Base-by-base conservation (phyloP, 2,113 vertebrate genomes). In the Orientallactaga bullata region DNA sequence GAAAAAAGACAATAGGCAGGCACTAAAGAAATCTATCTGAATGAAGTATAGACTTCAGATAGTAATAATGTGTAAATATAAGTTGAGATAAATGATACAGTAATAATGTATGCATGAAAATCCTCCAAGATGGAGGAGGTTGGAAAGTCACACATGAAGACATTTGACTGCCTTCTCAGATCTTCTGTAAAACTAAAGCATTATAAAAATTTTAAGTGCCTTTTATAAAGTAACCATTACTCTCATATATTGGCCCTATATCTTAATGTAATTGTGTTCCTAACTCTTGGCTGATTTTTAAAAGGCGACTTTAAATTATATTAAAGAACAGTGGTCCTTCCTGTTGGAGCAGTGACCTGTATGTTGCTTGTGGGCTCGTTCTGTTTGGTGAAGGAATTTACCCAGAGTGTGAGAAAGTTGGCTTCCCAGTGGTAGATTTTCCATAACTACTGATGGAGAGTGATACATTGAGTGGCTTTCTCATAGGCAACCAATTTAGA, bases 301-400 rank as follows among this genome's bases (percentile, higher is more conserved):
- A 89, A 58, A 92, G 66, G 60, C 68, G 35, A 66, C 63, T 81
- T 86, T 79, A 88, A 93, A 37, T 80, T 90, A 60, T 20, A 84
- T 72, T 30, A 85, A 88, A 47, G 47, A 84, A 84, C 77, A 74
- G 3, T 42, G 39, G 0, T 69, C 88, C 26, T 78, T 30, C 39
- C 78, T n/a, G 39, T 58, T 79, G 5, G 58, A 85, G 35, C 58
- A 39, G 7, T 74, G 32, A 79, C 28, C 37, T 6, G 42, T 21
- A 15, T 20, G 17, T 61, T 72, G 10, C 13, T n/a, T 55, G 28
- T 55, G 85, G 58, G 39, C 37, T 85, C 17, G 51, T 79, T 90
- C 73, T 89, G 23, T 28, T 89, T 63, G 55, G 35, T 35, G 32
- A 58, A 58, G 35, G 32, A 58, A 16, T 85, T 85, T 85, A 26